These are phyloP conservation scores for Xestia rhomboidea DNA, from an alignment of 2,888 invertebrate genomes.

Conservation along the genomic window DNA sequence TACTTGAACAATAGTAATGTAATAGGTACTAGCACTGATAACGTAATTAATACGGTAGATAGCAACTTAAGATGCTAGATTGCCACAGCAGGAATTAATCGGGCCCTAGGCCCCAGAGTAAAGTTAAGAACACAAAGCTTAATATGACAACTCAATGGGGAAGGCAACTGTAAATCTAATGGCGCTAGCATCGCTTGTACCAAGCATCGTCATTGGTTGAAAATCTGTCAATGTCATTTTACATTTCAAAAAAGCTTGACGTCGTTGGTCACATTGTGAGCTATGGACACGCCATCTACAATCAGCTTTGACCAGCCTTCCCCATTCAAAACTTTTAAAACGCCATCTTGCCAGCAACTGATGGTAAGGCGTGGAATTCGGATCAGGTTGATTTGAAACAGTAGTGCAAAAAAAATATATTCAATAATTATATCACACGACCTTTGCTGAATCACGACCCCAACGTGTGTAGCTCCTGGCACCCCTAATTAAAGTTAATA, in stretches of 20 bases:
- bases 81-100: slow-evolving; percentile 50
- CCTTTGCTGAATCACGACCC: background rate
- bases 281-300: background rate
- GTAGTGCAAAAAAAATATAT: background rate
- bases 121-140: slow-evolving; percentile 26
- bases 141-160: background rate
- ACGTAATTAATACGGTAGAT: slow-evolving; percentile 35
- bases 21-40: slow-evolving; percentile 40
- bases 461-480: background rate
- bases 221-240: background rate
- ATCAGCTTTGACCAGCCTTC: background rate
- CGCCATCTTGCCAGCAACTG: slow-evolving; percentile 4
- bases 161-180: background rate
- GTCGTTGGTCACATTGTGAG: background rate
- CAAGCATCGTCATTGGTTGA: background rate
- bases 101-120: slow-evolving; percentile 43
- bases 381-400: background rate
- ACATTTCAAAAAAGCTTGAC: background rate
- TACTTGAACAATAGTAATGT: slow-evolving; percentile 21
- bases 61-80: slow-evolving; percentile 58
- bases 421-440: background rate
- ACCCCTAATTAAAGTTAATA: background rate
- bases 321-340: background rate
- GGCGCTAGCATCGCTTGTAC: background rate
- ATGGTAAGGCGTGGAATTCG: background rate